A percentile compares a stretch with the other conserved stretches of the same genome.
phyloP scores from a whole-genome alignment of 2,888 invertebrate genomes.

The Baccha elongata region DNA sequence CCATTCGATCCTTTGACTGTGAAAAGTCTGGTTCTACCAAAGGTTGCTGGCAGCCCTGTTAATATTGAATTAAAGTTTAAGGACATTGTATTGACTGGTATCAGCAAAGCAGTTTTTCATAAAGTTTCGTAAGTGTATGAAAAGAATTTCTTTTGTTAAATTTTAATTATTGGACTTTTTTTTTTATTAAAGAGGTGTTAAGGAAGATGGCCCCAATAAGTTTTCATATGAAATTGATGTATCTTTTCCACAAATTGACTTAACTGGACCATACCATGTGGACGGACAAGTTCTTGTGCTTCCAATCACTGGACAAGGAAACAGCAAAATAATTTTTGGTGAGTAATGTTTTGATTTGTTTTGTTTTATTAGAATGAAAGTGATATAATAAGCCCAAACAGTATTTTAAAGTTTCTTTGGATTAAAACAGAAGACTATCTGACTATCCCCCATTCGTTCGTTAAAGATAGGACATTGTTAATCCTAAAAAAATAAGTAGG shows the following conservation, averaged over 20 bases:
- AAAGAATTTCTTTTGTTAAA: too few species aligned
- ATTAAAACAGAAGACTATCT: too few species aligned
- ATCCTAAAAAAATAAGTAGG: too few species aligned
- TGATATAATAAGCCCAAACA: too few species aligned
- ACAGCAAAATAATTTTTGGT: conserved; percentile 76
- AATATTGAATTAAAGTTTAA: conserved; percentile 78
- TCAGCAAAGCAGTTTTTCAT: conserved; percentile 73
- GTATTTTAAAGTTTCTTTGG: too few species aligned
- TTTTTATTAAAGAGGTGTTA: conserved; percentile 26
- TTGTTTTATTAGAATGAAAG: not conserved
- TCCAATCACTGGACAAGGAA: conserved; percentile 78
- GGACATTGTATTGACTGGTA: conserved; percentile 77
- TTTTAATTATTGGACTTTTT: too few species aligned
- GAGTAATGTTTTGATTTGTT: conserved; percentile 27
- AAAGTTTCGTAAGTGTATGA: conserved; percentile 75
- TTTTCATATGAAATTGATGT: conserved; percentile 74
- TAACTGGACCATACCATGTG: conserved; percentile 78
- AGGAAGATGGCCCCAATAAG: conserved; percentile 25
- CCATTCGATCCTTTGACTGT: conserved; percentile 79
- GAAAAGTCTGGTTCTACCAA: conserved; percentile 76
- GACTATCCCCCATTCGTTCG: too few species aligned
- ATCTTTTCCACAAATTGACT: conserved; percentile 75
- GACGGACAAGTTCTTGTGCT: conserved; percentile 78
- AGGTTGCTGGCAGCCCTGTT: conserved; percentile 79
- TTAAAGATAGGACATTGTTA: too few species aligned